Percentiles rank a stretch among this genome's conserved stretches.
Conservation (phyloP, 1,140 invertebrate genomes). For the Drosophila cardini region DNA sequence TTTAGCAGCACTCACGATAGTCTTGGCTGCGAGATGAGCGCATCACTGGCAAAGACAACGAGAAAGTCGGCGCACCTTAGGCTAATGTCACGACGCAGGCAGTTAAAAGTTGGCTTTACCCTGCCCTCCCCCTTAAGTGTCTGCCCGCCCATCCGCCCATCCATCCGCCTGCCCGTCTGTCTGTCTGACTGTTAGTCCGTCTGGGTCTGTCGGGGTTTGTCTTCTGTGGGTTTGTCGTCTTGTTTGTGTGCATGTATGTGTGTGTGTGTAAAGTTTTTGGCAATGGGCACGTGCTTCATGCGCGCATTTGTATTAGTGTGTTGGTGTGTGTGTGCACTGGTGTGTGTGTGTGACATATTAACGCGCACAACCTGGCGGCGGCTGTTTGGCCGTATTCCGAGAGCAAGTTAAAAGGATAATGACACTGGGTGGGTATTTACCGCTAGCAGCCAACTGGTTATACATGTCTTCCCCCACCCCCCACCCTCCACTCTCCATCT, state of each 20-base stretch:
- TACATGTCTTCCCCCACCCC: slow-evolving; percentile 8
- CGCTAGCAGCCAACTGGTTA: slow-evolving; percentile 66
- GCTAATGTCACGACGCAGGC: slow-evolving; percentile 71
- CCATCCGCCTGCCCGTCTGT: too few relatives aligned
- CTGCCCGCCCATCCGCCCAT: too few relatives aligned
- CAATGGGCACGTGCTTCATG: slow-evolving; percentile 61
- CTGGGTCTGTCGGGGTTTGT: slow-evolving; percentile 26
- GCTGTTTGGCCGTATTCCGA: slow-evolving; percentile 41
- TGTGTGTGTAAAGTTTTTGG: slow-evolving; percentile 57
- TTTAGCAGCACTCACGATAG: slow-evolving; percentile 1
- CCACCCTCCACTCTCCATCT: background rate
- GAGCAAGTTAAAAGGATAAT: slow-evolving; percentile 79
- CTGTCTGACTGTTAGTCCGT: too few relatives aligned
- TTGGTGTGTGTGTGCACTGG: slow-evolving; percentile 20
- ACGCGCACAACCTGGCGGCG: slow-evolving; percentile 57
- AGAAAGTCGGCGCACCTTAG: slow-evolving; percentile 73
- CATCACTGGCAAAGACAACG: slow-evolving; percentile 28
- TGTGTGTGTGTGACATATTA: slow-evolving; percentile 57
- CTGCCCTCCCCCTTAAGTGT: slow-evolving; percentile 28
- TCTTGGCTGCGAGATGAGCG: slow-evolving; percentile 4
- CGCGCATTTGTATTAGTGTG: slow-evolving; percentile 43
- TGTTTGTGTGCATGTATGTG: slow-evolving; percentile 14
- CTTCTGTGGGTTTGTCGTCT: slow-evolving; percentile 17
- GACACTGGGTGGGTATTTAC: slow-evolving; percentile 78
- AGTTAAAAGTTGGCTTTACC: slow-evolving; percentile 71